phyloP scores from a whole-genome alignment of 2,113 vertebrate genomes.

The Sinocyclocheilus anshuiensis region DNA sequence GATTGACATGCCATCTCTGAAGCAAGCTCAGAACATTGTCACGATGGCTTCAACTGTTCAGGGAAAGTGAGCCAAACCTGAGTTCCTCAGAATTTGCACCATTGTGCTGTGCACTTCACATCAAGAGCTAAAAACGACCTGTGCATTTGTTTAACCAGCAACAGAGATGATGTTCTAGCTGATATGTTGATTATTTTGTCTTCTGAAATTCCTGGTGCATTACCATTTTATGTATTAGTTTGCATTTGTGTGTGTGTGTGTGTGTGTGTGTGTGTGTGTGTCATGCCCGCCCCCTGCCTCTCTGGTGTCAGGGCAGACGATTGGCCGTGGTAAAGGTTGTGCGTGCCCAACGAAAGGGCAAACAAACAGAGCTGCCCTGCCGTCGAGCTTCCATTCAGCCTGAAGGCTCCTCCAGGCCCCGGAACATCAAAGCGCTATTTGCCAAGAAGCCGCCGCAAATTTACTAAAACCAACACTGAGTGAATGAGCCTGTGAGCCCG shows the following conservation, averaged over 20 bases:
- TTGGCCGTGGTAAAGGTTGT: conserved; percentile 80
- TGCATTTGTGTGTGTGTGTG: background rate
- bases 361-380: conserved; percentile 93
- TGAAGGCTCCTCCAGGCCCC: conserved; percentile 74
- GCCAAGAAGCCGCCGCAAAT: conserved; percentile 83
- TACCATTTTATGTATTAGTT: conserved; percentile 30
- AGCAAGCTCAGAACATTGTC: conserved; percentile 95
- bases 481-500: conserved; percentile 84
- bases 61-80: conserved; percentile 59
- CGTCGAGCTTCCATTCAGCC: conserved; percentile 88
- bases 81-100: conserved; percentile 23
- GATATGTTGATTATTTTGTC: background rate
- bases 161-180: background rate
- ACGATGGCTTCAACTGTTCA: conserved; percentile 85
- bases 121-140: conserved; percentile 16
- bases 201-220: background rate
- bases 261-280: background rate
- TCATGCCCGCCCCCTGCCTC: conserved; percentile 45
- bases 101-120: background rate
- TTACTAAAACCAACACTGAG: conserved; percentile 87
- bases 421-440: conserved; percentile 82
- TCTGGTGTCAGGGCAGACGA: conserved; percentile 79
- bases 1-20: conserved; percentile 99
- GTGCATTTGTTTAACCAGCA: conserved; percentile 21
- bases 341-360: conserved; percentile 90